These are phyloP conservation scores for Geodia barretti DNA, from an alignment of 37 sponge, comb jelly and placozoan genomes.

Conservation along the genomic window DNA sequence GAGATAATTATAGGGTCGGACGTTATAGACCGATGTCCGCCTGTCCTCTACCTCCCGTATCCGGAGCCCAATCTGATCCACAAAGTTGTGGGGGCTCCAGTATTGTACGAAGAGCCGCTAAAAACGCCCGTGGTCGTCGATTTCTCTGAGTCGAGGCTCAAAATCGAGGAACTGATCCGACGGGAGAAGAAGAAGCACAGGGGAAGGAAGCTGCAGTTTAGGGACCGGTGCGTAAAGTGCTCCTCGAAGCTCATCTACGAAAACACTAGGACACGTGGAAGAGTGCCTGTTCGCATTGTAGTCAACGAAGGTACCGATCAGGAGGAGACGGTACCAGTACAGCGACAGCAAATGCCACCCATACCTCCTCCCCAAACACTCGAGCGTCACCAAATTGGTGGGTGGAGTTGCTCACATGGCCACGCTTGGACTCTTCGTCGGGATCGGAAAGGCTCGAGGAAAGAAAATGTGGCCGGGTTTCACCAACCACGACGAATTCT, in stretches of 20 bases:
- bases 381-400: not conserved
- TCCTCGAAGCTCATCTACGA: not conserved
- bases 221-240: not conserved
- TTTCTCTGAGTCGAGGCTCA: not conserved
- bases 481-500: constrained; percentile 20
- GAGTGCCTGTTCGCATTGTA: not conserved
- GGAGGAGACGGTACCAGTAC: not conserved
- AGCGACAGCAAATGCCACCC: constrained; percentile 38
- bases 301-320: not conserved
- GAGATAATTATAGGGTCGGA: not conserved
- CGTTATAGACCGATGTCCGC: not conserved
- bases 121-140: not conserved
- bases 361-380: constrained; percentile 22
- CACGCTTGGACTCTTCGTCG: constrained; percentile 2
- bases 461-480: constrained; percentile 25
- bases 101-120: not conserved
- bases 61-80: not conserved
- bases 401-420: constrained; percentile 31
- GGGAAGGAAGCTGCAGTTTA: not conserved
- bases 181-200: not conserved
- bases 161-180: not conserved
- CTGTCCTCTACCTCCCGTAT: not conserved
- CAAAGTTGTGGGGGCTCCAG: not conserved
- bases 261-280: not conserved
- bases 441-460: not conserved